Base-by-base conservation (phyloP, 2,888 invertebrate genomes). In the Gastracanthus pulcherrimus region DNA sequence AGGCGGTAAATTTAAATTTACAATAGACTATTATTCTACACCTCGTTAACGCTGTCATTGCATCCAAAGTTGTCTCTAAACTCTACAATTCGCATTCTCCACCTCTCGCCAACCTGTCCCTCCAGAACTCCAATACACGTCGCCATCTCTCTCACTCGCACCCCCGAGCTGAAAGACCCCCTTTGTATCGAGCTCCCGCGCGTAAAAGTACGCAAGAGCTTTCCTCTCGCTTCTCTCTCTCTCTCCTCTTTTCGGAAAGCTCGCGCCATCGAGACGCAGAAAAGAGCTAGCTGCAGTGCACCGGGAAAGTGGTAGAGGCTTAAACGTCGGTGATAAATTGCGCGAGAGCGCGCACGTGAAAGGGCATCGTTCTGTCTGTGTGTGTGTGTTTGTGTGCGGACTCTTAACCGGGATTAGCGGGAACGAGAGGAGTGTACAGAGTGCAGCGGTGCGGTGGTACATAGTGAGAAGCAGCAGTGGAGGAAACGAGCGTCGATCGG, bases 261-360 rank as follows among this genome's bases (percentile, higher is more conserved):
- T 5, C 48, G 4, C 13, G 36, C 29, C 9, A 55, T 41, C 36
- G 64, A 48, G 36, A 23, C 58, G 26, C 36, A 29, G 4, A 13
- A 31, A 62, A 62, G 45, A 38, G n/a, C n/a, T 0, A 29, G 31
- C 45, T n/a, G n/a, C n/a, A n/a, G n/a, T n/a, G 45, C 16, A 5
- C 45, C 45, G 31, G 60, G 13, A n/a, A 26, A 34, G n/a, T 9
- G 9, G 45, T 45, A 45, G n/a, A 13, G 29, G 48, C n/a, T 69
- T 67, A 36, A 5, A 13, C 51, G 58, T 41, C 41, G 26, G 58
- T 75, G 86, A 86, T 86, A 84, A 86, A 87, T 86, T 82, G 84
- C 79, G 80, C 67, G 85, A 84, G 86, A 87, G 85, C 82, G 84
- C 79, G 80, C 67, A 85, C 81, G 84, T 87, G 86, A 87, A 87